Evolutionary conservation across 2,797 vertebrate species (phyloP).

Genomic region (Melanotaenia parkinsoni): DNA sequence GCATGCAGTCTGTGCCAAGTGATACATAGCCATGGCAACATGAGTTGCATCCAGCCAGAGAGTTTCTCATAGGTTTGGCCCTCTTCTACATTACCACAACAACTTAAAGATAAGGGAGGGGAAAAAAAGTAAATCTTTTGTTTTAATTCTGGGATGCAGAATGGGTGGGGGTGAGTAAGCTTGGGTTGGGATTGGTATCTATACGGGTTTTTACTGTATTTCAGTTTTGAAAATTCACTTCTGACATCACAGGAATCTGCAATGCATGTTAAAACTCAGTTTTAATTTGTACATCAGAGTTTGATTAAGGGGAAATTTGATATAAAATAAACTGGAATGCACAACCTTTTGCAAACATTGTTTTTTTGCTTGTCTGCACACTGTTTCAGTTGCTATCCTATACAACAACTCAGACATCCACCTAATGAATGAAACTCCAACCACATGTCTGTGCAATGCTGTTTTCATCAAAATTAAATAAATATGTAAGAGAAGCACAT

Average conservation of each 20-base stretch:
- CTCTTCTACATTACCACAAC: constrained; percentile 56
- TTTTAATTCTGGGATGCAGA: constrained; percentile 74
- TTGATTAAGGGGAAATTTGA: constrained; percentile 88
- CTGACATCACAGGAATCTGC: constrained; percentile 79
- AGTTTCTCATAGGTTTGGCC: constrained; percentile 37
- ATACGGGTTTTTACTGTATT: constrained; percentile 83
- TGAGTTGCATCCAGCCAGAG: constrained; percentile 44
- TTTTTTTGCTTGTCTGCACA: constrained; percentile 43
- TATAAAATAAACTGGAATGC: constrained; percentile 91
- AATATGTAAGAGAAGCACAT: not conserved
- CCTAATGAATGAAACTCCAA: not conserved
- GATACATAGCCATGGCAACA: constrained; percentile 38
- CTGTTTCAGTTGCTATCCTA: not conserved
- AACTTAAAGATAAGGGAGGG: constrained; percentile 30
- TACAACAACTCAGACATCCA: not conserved
- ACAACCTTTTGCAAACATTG: constrained; percentile 80
- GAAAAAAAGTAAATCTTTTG: constrained; percentile 45
- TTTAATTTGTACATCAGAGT: constrained; percentile 90
- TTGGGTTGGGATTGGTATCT: constrained; percentile 65
- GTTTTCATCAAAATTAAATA: not conserved
- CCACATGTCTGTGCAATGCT: not conserved
- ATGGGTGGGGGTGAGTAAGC: constrained; percentile 48
- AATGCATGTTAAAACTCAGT: constrained; percentile 85
- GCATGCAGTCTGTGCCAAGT: constrained; percentile 66
- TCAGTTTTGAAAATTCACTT: constrained; percentile 76